A percentile compares a stretch with the other conserved stretches of the same genome.
phyloP scores from a whole-genome alignment of 2,113 vertebrate genomes.

The Tyto alba region DNA sequence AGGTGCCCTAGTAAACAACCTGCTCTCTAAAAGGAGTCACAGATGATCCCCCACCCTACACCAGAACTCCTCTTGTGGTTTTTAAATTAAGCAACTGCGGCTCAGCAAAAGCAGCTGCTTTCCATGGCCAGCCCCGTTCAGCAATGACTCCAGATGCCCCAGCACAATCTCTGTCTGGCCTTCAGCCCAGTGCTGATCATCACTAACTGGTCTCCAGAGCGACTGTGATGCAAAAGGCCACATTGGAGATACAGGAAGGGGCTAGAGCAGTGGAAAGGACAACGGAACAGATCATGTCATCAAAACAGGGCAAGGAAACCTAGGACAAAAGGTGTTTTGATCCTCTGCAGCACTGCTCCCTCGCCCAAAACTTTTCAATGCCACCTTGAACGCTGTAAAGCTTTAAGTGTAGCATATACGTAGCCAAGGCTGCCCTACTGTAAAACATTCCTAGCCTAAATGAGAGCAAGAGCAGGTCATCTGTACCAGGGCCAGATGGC shows the following conservation, averaged over 20 bases:
- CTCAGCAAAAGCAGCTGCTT: conserved; percentile 1
- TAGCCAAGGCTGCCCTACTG: background rate
- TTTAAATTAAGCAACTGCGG: conserved; percentile 42
- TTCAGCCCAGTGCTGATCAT: conserved; percentile 1
- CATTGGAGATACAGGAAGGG: background rate
- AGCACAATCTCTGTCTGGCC: conserved; percentile 31
- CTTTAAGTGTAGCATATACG: background rate
- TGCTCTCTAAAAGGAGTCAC: background rate
- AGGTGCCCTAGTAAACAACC: background rate
- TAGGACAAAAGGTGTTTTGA: background rate
- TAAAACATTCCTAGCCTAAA: background rate
- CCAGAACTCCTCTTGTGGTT: background rate
- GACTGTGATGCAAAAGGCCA: conserved; percentile 60
- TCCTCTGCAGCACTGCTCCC: background rate
- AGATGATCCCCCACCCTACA: background rate
- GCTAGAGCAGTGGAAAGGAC: background rate
- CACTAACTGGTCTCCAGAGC: conserved; percentile 33
- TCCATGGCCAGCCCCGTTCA: background rate
- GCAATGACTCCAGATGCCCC: conserved; percentile 59
- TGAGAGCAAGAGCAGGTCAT: background rate
- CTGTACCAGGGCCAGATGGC: background rate
- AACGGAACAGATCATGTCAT: background rate
- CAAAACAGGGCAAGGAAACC: background rate
- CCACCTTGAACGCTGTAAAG: background rate
- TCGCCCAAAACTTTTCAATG: background rate